phyloP scores from a whole-genome alignment of 2,113 vertebrate species.

The Cinclus mexicanus region DNA sequence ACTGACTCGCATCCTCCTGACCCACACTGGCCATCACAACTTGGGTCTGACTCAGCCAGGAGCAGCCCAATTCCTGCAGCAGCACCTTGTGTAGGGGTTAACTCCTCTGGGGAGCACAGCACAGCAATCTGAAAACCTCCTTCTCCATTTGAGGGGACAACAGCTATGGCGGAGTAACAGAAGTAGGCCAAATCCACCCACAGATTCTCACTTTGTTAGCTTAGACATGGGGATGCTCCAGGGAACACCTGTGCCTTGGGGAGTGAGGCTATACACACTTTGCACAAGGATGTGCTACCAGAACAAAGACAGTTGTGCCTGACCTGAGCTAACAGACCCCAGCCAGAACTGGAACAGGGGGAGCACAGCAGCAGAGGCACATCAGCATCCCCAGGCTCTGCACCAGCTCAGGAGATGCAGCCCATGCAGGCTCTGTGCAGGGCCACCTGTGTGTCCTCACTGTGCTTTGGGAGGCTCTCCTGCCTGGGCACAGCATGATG shows the following conservation, averaged over 20 bases:
- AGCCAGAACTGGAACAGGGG: neutral
- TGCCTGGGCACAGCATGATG: neutral
- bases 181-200: constrained; percentile 6
- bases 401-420: neutral
- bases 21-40: neutral
- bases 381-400: neutral
- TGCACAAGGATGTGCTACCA: neutral
- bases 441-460: neutral
- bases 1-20: constrained; percentile 15
- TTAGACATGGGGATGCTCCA: neutral
- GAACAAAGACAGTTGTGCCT: neutral
- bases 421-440: neutral
- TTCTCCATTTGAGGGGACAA: neutral
- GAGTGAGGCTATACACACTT: neutral
- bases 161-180: neutral
- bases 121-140: neutral
- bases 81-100: neutral
- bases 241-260: neutral
- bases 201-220: neutral
- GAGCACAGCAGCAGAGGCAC: neutral
- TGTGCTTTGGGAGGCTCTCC: neutral
- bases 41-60: neutral
- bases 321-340: neutral
- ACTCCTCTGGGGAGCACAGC: neutral
- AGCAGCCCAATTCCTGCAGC: neutral